Percentiles rank a stretch among this genome's conserved stretches.
phyloP scores from a whole-genome alignment of 2,113 vertebrate species.

The Indicator maculatus region DNA sequence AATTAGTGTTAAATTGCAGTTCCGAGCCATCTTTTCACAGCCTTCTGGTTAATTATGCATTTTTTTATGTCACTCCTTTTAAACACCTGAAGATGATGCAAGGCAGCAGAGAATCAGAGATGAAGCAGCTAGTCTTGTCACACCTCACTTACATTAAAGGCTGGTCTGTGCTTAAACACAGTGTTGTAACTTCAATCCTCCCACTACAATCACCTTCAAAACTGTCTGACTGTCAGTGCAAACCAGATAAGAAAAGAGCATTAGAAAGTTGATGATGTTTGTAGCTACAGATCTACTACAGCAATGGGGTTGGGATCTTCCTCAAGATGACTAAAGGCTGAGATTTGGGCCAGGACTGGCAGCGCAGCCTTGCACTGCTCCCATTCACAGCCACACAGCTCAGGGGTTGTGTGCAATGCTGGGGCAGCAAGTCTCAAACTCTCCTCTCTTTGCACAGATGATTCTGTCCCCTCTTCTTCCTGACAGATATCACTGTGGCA shows the following conservation, averaged over 20 bases:
- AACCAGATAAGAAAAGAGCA: background rate
- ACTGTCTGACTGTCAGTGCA: background rate
- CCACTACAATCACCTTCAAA: background rate
- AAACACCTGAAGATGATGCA: background rate
- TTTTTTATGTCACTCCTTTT: background rate
- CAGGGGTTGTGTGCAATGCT: accelerated
- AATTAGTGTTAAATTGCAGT: constrained; percentile 1
- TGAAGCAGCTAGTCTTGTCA: background rate
- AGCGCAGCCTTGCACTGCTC: background rate
- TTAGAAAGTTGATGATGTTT: background rate
- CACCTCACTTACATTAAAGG: background rate
- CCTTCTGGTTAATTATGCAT: background rate
- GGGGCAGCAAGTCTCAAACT: background rate
- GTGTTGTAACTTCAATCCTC: background rate
- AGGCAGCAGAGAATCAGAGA: background rate
- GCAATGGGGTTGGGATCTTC: background rate
- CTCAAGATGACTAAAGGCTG: background rate
- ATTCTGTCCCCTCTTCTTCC: background rate
- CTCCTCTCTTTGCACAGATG: background rate
- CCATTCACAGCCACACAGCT: background rate
- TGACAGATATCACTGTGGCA: background rate
- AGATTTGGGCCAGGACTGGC: background rate
- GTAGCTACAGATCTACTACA: background rate
- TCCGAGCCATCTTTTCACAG: background rate
- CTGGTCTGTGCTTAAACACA: background rate